Base-by-base conservation (phyloP, 2,888 invertebrate genomes). In the Eristalinus aeneus region DNA sequence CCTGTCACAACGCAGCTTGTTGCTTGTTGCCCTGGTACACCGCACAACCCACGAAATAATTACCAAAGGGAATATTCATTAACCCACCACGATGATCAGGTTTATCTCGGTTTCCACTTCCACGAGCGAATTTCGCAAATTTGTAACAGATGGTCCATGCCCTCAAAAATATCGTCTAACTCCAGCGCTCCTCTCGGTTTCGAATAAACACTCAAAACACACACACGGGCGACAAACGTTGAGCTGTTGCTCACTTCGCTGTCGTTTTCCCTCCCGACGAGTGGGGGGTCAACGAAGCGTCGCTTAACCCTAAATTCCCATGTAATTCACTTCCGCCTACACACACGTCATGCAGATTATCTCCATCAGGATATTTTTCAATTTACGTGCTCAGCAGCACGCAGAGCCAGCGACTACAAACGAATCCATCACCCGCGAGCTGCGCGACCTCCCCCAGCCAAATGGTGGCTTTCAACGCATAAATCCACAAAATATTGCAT, bases 401-500 rank as follows among this genome's bases (percentile, higher is more conserved):
- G 76, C 69, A 71, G 63, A 46, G 65, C 16, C 61, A 22, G 63
- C 53, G 36, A 79, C 46, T 46, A n/a, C 46, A 16, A 46, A 79
- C 74, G 46, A 39, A 69, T 84, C 83, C 69, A 74, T 54, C 74
- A 27, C 39, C 61, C 36, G 11, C 31, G 12, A 34, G 60, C 16
- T 54, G 58, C 22, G 12, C 27, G 16, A 23, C 4, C 11, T 5
- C 36, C 53, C 12, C 11, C 27, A 39, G 54, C 56, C 39, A 64
- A 61, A 80, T 73, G 73, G 68, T 74, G 73, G 46, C 31, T 80
- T 72, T 77, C 69, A 23, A 86, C 82, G 82, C 82, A 78, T 86
- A 82, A 81, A 78, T 78, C 74, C 86, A 60, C 77, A 71, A 86
- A 86, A 86, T 86, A 78, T 74, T 82, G 77, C 86, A 86, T 78